A percentile compares a stretch with the other conserved stretches of the same genome.
These are phyloP conservation scores for Ochotona curzoniae DNA, from an alignment of 2,113 vertebrate species.

Conservation along the genomic window DNA sequence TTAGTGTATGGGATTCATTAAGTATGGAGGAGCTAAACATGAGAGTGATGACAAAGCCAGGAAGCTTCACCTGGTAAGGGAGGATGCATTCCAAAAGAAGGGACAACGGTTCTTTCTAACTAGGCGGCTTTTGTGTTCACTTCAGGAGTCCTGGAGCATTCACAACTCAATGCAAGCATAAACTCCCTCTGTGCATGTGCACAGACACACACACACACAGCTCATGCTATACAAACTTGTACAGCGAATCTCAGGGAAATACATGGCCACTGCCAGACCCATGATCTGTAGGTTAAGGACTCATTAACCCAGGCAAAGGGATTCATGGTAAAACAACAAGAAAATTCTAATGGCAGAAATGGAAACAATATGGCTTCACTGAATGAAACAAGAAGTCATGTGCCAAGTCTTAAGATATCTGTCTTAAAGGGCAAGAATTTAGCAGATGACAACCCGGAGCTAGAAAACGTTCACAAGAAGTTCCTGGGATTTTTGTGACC, in stretches of 20 bases:
- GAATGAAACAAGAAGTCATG: not conserved
- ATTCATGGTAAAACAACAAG: not conserved
- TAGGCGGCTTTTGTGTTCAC: not conserved
- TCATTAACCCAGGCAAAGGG: not conserved
- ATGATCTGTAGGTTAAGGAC: not conserved
- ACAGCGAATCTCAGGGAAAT: not conserved
- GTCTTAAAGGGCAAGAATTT: conserved; percentile 7
- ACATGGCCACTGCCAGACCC: not conserved
- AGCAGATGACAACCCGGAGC: not conserved
- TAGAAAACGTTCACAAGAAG: not conserved
- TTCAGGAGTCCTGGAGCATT: not conserved
- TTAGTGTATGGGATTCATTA: not conserved
- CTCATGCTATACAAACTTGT: not conserved
- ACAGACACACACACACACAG: not conserved
- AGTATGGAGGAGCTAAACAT: not conserved
- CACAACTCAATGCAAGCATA: not conserved
- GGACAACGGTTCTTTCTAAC: not conserved
- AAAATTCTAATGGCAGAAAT: conserved; percentile 1
- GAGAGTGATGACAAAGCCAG: not conserved
- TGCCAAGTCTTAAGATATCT: not conserved
- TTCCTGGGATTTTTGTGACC: not conserved
- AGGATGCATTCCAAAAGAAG: not conserved
- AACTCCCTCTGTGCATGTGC: not conserved
- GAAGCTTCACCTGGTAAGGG: no score
- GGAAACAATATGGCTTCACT: conserved; percentile 6